Evolutionary conservation across 2,888 invertebrate species (phyloP), one percentile per base, ranked within the genome.

Genomic region (Apoderus coryli): DNA sequence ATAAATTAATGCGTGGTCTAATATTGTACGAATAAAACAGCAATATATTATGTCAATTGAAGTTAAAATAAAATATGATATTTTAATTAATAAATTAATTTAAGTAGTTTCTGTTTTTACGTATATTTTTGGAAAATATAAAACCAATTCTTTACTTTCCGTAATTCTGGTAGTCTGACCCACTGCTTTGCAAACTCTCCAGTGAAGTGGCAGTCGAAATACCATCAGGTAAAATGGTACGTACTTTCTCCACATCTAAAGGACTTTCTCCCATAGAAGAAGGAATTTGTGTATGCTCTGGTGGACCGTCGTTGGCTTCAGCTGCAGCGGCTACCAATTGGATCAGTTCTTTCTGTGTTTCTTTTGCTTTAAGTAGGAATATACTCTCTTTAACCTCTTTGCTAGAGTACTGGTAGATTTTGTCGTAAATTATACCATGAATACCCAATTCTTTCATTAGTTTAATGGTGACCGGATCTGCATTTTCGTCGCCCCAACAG

Each of bases 401-500:
- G 19, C 65, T 65, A 19, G 67, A 71, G 48, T 72, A 73, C 44
- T 77, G 71, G 46, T 86, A 82, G 45, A 86, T 76, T 58, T 92
- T 86, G 58, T 98, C 96, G 52, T 92, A 95, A 50, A 96, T 95
- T 33, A 98, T 82, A 25, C 89, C 96, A 53, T 98, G 89, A 16
- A 96, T 68, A 2, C 92, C 92, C 47, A 90, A 67, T 38, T 77
- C 70, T 55, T 92, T 92, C 16, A 96, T 68, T 50, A 76, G 73
- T 48, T 76, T 74, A 32, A 93, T 86, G 2, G 80, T 85, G 23
- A 75, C 74, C 40, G 76, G 77, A 55, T 85, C 80, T 47, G 92
- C 90, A 53, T 89, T 88, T 48, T 92, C 89, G 46, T 93, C 92
- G 14, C 96, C 96, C 95, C 95, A 96, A 50, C 90, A 90, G 59